These are phyloP conservation scores for Seira ritae DNA, from an alignment of 2,888 invertebrate species.

Conservation along the genomic window DNA sequence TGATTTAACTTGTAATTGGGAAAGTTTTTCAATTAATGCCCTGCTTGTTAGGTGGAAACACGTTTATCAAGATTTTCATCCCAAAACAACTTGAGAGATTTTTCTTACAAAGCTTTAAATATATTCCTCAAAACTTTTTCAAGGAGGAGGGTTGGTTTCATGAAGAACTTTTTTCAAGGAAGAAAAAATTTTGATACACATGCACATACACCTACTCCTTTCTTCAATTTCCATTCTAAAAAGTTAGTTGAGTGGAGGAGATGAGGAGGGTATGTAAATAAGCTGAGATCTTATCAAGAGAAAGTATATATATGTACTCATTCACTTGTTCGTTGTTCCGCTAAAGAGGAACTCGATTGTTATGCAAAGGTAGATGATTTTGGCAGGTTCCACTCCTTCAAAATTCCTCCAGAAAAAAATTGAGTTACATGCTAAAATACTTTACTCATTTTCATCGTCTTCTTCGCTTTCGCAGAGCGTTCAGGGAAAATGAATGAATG, in stretches of 20 bases:
- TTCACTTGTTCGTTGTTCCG: constrained; percentile 9
- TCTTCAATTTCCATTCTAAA: background rate
- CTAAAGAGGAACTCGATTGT: background rate
- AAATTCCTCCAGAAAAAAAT: background rate
- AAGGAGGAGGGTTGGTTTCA: constrained; percentile 17
- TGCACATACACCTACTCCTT: background rate
- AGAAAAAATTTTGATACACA: constrained; percentile 17
- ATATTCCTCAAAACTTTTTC: constrained; percentile 2
- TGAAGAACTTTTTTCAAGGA: constrained; percentile 34
- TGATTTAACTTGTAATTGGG: constrained; percentile 72
- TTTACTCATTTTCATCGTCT: constrained; percentile 14
- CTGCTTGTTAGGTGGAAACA: constrained; percentile 64
- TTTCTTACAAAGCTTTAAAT: constrained; percentile 24
- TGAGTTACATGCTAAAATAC: constrained; percentile 18
- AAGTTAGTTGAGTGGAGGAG: constrained; percentile 8
- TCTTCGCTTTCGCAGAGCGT: constrained; percentile 13
- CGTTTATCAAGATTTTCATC: constrained; percentile 66
- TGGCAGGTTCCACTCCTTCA: constrained; percentile 21
- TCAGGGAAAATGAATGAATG: constrained; percentile 23
- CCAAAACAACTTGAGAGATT: constrained; percentile 15
- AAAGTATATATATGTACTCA: background rate
- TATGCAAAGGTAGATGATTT: constrained; percentile 50
- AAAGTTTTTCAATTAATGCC: constrained; percentile 73
- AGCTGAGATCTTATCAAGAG: constrained; percentile 11
- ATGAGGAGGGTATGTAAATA: constrained; percentile 22